These are phyloP conservation scores for Burhinus bistriatus DNA, from an alignment of 2,113 vertebrate species.

Conservation along the genomic window DNA sequence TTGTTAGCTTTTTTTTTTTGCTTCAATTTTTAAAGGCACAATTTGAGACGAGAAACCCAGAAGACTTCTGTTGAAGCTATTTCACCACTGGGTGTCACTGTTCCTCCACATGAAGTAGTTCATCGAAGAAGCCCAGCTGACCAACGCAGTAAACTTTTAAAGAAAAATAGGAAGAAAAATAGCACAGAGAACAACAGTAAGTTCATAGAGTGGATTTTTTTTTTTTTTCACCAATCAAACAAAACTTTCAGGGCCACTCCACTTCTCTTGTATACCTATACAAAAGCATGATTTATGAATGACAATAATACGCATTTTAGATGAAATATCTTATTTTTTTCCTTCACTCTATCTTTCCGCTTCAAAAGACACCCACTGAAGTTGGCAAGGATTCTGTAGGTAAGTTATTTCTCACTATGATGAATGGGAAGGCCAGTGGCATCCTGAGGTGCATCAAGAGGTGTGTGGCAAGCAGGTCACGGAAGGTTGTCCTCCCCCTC, in stretches of 20 bases:
- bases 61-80: background rate
- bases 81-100: conserved; percentile 74
- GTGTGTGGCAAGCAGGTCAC: too few relatives aligned
- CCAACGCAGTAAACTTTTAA: rapidly evolving
- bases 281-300: background rate
- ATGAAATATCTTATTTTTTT: background rate
- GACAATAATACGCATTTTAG: background rate
- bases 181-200: background rate
- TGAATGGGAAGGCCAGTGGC: background rate
- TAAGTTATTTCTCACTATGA: background rate
- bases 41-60: background rate
- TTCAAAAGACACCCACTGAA: background rate
- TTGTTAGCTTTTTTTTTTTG: background rate
- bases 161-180: background rate
- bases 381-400: background rate
- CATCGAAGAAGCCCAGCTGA: background rate
- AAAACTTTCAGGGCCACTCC: background rate
- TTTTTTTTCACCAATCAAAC: background rate
- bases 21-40: background rate
- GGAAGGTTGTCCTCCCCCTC: too few relatives aligned
- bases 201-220: too few relatives aligned
- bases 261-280: background rate
- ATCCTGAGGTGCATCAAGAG: too few relatives aligned
- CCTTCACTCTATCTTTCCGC: background rate
- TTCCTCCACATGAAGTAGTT: background rate